A percentile compares a stretch with the other conserved stretches of the same genome.
Evolutionary conservation across 2,113 vertebrate species (phyloP).

Genomic region (Propithecus coquereli): DNA sequence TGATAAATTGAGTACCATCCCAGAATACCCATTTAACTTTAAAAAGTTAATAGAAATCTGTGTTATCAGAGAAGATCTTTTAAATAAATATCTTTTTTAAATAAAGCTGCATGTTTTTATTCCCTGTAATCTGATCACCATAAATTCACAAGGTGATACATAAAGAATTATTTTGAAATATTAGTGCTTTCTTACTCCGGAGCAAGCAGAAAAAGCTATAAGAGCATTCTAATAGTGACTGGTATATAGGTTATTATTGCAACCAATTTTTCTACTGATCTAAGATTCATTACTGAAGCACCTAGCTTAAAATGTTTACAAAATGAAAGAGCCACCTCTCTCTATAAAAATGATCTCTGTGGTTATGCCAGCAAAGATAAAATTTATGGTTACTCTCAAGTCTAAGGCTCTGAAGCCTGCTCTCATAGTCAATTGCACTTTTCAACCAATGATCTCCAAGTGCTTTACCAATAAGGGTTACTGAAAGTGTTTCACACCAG

Average conservation of each 20-base stretch:
- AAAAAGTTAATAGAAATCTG: constrained; percentile 13
- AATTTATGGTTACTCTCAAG: constrained; percentile 2
- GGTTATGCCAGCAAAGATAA: neutral
- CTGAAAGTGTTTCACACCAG: constrained; percentile 15
- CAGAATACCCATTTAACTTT: constrained; percentile 6
- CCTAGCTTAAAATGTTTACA: constrained; percentile 14
- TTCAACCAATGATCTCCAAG: constrained; percentile 41
- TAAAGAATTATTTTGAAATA: constrained; percentile 18
- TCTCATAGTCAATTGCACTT: neutral
- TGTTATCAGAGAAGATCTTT: neutral
- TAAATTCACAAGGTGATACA: neutral
- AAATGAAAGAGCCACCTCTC: constrained; percentile 9
- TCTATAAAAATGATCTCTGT: constrained; percentile 29
- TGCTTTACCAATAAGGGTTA: constrained; percentile 28
- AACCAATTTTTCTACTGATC: neutral
- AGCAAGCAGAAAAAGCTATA: neutral
- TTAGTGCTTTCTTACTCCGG: neutral
- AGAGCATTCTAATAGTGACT: neutral
- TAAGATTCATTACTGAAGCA: constrained; percentile 30
- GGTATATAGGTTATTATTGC: neutral
- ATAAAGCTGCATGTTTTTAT: neutral
- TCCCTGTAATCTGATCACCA: neutral
- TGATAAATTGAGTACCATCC: neutral
- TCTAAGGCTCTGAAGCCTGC: neutral
- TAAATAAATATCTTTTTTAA: neutral